Base-by-base conservation (phyloP, 2,888 invertebrate species). In the Gasteruption jaculator region DNA sequence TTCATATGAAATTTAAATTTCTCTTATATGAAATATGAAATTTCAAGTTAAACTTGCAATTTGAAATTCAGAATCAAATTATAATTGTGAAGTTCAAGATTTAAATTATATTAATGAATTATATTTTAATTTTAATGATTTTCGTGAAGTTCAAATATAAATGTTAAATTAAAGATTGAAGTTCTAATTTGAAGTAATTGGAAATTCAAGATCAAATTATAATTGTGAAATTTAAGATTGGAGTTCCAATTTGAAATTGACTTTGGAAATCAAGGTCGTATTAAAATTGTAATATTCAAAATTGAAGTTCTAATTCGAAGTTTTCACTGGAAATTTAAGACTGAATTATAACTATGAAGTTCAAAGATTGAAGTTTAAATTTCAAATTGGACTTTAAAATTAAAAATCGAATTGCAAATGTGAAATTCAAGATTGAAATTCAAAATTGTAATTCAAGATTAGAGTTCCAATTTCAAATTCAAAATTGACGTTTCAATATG, bases 341-440 rank as follows among this genome's bases (percentile, higher is more conserved):
- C 11, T 27, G 11, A 27, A 27, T 12, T 12, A 12, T 27, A 27
- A 27, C 11, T 12, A 27, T 27, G 11, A 27, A 27, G 14, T 12
- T 27, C 14, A 27, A 27, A 27, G 14, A 27, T 27, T 27, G 14
- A 27, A 27, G 14, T 27, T 27, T 12, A 27, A 27, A 27, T 12
- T 27, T 27, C 11, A 27, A 27, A 27, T 27, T 27, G 14, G 14
- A 27, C 4, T 12, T 27, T 27, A 27, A 27, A 27, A 27, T 27
- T 27, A 27, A 27, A 27, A 27, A 27, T 27, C 14, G 14, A 27
- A 27, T 12, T 27, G 11, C 11, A 27, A 27, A 27, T 12, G 11
- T 27, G 14, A 27, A 27, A 27, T 27, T 27, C 11, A 27, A 27
- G 14, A 27, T 27, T 27, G 14, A 27, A 27, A 27, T 27, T 27